Conservation (phyloP, 2,113 vertebrate genomes). For the Carlito syrichta region DNA sequence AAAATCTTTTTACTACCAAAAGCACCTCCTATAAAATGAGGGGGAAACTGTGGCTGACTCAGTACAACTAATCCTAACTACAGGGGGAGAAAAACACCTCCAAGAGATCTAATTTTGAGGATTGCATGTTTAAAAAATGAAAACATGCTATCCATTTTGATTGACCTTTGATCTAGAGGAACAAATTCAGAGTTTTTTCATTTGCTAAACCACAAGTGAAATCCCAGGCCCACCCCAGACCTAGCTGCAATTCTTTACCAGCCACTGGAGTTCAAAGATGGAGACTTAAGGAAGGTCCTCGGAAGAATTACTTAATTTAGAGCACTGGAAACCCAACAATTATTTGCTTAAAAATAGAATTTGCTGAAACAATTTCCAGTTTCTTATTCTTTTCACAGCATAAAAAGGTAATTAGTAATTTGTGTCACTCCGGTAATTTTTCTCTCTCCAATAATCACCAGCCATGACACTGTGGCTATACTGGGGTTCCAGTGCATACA, state of each 20-base stretch:
- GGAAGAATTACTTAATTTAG: conserved; percentile 81
- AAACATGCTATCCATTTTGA: too few species aligned
- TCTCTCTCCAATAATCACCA: conserved; percentile 73
- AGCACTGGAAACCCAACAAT: conserved; percentile 80
- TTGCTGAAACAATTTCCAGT: conserved; percentile 83
- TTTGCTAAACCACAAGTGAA: conserved; percentile 42
- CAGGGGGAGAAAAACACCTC: not conserved
- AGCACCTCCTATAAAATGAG: not conserved
- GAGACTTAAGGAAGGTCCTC: conserved; percentile 72
- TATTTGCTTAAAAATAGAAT: conserved; percentile 86
- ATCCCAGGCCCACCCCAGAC: conserved; percentile 35
- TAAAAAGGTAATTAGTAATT: conserved; percentile 86
- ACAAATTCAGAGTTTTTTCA: too few species aligned
- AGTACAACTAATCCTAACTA: conserved; percentile 19
- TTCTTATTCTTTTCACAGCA: conserved; percentile 79
- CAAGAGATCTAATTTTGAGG: conserved; percentile 14
- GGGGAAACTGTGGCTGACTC: not conserved
- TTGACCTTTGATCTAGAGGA: too few species aligned
- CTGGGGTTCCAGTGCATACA: not conserved
- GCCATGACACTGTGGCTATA: conserved; percentile 67
- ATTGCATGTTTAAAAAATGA: not conserved
- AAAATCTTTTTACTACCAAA: not conserved
- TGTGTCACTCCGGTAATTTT: conserved; percentile 80
- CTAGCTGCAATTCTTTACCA: conserved; percentile 68
- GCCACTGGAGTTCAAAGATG: conserved; percentile 61